Percentiles rank a stretch among this genome's conserved stretches.
Conservation (phyloP, 2,797 vertebrate species). For the Agapornis canus region DNA sequence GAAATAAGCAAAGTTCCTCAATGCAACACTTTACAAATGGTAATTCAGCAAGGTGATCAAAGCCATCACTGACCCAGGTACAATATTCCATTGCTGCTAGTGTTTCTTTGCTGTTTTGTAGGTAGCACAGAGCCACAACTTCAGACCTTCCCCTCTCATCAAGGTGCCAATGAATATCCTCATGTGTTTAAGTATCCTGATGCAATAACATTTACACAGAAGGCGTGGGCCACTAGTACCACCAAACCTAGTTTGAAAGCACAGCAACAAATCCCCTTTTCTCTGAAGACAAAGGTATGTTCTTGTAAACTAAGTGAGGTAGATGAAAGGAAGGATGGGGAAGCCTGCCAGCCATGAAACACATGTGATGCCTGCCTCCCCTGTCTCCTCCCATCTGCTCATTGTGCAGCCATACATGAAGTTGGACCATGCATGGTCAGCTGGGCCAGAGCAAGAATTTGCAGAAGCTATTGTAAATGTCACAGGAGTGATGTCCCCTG, state of each 20-base stretch:
- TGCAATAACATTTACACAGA: neutral
- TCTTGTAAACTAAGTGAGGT: neutral
- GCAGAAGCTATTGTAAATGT: neutral
- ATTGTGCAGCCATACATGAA: neutral
- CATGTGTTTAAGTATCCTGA: neutral
- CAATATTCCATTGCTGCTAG: neutral
- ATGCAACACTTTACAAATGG: neutral
- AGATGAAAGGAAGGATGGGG: neutral
- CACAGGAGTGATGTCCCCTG: neutral
- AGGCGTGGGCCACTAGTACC: neutral
- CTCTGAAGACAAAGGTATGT: neutral
- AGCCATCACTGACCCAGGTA: neutral
- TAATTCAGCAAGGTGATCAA: neutral
- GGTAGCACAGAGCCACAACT: neutral
- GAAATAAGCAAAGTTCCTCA: neutral
- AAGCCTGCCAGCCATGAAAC: neutral
- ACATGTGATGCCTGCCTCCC: rapidly evolving
- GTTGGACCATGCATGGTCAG: too few relatives aligned
- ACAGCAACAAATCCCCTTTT: neutral
- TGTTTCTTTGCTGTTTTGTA: neutral
- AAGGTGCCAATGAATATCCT: neutral
- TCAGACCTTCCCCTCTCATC: neutral
- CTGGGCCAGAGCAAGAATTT: neutral
- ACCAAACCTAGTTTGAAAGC: neutral
- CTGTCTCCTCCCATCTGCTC: rapidly evolving